Percentiles rank a stretch among this genome's conserved stretches.
These are phyloP conservation scores for Phrynocephalus vlangalii DNA, from an alignment of 2,797 vertebrate genomes.

Conservation along the genomic window DNA sequence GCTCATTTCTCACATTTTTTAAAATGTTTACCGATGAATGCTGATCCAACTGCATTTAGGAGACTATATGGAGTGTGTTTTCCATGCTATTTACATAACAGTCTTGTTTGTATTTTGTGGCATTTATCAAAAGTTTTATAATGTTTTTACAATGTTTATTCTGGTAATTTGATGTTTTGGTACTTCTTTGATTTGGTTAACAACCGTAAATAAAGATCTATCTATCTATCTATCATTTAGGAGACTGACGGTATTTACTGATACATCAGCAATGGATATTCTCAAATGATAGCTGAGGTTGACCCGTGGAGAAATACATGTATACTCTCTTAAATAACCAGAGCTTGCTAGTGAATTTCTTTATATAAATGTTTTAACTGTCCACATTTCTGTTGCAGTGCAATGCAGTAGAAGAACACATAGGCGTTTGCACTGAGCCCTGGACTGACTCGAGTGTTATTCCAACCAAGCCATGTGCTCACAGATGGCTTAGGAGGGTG, in stretches of 20 bases:
- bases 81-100: no score
- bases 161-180: no score
- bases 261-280: background rate
- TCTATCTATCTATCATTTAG: background rate
- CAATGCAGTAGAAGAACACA: conserved; percentile 49
- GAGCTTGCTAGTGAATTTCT: conserved; percentile 13
- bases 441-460: conserved; percentile 73
- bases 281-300: background rate
- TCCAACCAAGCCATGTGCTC: conserved; percentile 77
- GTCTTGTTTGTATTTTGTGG: no score
- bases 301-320: background rate
- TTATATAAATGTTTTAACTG: conserved; percentile 46
- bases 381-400: conserved; percentile 47
- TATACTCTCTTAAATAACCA: background rate
- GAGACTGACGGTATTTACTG: background rate
- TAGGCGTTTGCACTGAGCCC: conserved; percentile 59
- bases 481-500: conserved; percentile 82
- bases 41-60: background rate
- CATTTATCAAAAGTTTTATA: no score
- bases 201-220: no score
- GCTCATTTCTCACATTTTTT: background rate
- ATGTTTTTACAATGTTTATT: no score
- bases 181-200: no score
- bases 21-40: background rate
- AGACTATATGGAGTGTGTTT: background rate